Evolutionary conservation across 2,113 vertebrate genomes (phyloP).

Genomic region (Otolemur garnettii): DNA sequence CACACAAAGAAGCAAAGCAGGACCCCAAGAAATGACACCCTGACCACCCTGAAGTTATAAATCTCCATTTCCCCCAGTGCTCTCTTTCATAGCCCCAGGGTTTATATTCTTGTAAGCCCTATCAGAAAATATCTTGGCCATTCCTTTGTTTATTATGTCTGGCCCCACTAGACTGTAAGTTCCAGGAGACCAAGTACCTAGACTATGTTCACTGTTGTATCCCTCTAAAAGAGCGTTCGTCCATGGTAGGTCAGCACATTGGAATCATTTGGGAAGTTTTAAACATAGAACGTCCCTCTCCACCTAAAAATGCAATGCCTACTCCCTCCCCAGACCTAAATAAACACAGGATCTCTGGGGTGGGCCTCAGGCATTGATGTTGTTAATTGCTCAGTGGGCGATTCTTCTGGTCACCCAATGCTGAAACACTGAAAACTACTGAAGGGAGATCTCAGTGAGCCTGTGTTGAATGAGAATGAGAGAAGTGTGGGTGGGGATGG

Average conservation of each 20-base stretch:
- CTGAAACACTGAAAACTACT: background rate
- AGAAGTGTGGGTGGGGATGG: background rate
- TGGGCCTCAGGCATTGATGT: background rate
- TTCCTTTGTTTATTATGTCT: background rate
- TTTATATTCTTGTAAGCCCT: background rate
- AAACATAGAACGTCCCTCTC: background rate
- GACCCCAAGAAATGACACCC: background rate
- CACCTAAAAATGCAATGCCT: background rate
- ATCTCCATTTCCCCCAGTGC: background rate
- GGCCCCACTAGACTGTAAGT: background rate
- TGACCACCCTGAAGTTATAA: background rate
- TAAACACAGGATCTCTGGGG: background rate
- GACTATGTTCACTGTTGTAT: background rate
- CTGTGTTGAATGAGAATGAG: background rate
- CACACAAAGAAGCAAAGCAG: background rate
- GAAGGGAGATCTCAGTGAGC: background rate
- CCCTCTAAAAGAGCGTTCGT: background rate
- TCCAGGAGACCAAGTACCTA: background rate
- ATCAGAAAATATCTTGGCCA: background rate
- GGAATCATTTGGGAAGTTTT: constrained; percentile 21
- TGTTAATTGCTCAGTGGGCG: background rate
- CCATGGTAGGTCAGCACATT: background rate
- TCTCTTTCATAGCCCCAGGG: background rate
- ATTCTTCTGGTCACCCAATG: background rate
- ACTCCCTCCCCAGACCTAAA: background rate